Percentiles rank a stretch among this genome's conserved stretches.
Evolutionary conservation across 1,140 invertebrate genomes (phyloP).

Genomic region (Trypoxylus dichotomus): DNA sequence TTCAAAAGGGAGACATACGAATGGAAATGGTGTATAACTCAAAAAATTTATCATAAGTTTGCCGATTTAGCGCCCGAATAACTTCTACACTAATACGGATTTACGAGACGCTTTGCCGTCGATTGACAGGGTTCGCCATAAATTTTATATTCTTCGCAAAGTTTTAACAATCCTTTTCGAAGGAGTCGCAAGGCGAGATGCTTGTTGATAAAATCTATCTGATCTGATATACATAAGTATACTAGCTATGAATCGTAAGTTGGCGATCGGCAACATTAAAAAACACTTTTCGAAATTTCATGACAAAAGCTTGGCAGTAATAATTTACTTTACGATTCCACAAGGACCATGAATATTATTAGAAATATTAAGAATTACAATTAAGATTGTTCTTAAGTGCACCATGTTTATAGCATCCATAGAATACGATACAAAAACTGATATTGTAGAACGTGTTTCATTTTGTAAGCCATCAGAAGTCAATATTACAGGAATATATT

Average conservation of each 20-base stretch:
- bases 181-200: background rate
- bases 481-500: no score
- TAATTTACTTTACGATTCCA: no score
- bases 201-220: background rate
- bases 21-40: constrained; percentile 17
- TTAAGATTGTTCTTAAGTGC: no score
- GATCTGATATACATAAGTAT: background rate
- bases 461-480: no score
- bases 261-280: no score
- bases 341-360: no score
- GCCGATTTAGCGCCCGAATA: constrained; percentile 11
- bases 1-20: constrained; percentile 2
- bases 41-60: constrained; percentile 26
- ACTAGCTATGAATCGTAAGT: background rate
- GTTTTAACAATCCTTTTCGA: constrained; percentile 8
- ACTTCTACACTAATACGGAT: constrained; percentile 17
- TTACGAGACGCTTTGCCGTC: constrained; percentile 3
- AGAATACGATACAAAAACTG: no score
- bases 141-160: constrained; percentile 14
- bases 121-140: constrained; percentile 5
- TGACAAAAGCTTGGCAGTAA: no score
- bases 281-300: no score
- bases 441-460: no score
- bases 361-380: no score
- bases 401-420: no score